Evolutionary conservation across 2,888 invertebrate species (phyloP).

Genomic region (Allacma fusca): DNA sequence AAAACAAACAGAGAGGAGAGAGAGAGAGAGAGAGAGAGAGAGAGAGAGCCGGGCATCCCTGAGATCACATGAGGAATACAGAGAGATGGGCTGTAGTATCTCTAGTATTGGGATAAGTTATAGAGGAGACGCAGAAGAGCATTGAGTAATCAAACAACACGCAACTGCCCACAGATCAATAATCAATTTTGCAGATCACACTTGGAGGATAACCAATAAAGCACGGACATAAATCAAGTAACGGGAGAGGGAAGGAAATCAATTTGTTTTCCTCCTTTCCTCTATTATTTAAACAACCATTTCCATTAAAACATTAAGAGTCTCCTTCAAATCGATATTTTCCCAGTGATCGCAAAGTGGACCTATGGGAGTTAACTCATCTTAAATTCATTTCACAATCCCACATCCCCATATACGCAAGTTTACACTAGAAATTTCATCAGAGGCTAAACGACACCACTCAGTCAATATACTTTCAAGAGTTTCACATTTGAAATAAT

Average conservation of each 20-base stretch:
- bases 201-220: constrained; percentile 9
- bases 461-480: no score
- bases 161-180: neutral
- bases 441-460: no score
- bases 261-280: neutral
- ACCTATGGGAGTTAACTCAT: neutral
- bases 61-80: no score
- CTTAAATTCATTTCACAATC: neutral
- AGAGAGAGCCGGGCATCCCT: neutral
- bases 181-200: constrained; percentile 12
- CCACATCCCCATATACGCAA: neutral
- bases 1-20: constrained; percentile 9
- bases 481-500: no score
- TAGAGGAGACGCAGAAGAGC: neutral
- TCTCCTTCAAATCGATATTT: neutral
- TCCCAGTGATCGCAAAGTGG: neutral
- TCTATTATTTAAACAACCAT: constrained; percentile 13
- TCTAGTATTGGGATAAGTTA: no score
- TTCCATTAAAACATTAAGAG: constrained; percentile 11
- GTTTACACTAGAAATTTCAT: no score
- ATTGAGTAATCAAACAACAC: neutral
- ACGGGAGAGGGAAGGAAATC: neutral
- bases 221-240: neutral
- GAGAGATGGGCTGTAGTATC: neutral
- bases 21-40: neutral